Evolutionary conservation across 2,113 vertebrate genomes (phyloP), one percentile per base, ranked within the genome.

Genomic region (Calyptommatus sinebrachiatus): DNA sequence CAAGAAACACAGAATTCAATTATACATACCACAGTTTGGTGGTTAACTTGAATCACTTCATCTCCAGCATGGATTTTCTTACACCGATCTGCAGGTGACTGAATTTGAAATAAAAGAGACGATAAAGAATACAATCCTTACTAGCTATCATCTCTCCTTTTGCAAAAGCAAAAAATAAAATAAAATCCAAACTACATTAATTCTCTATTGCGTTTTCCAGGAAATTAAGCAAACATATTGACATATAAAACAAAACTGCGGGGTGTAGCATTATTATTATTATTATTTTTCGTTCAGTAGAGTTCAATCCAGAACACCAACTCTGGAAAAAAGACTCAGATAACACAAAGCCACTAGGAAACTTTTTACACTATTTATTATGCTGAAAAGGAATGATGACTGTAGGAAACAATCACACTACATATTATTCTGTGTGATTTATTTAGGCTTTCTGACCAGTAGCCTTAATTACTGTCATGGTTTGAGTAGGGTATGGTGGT

Each of bases 1-100:
- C 92, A 93, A 92, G 74, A 87, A 92, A 95, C 92, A 94, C 85
- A 92, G 92, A 95, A 95, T 79, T 89, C 91, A 94, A 79, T 91
- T 88, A 95, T 96, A 96, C 96, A 94, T 95, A 96, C 96, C 95
- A 96, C 96, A 94, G 96, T 96, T 94, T 96, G 96, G 94, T 92
- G 95, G 89, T 96, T 96, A 92, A 96, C 96, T 95, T 96, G 96
- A 92, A 96, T 96, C 89, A 94, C 95, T 97, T 93, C 94, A 97
- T 98, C 97, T 22, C 97, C 97, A 82, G 97, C 97, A 91, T 98
- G 97, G 93, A 98, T 98, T 96, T 98, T 98, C 96, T 98, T 98
- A 92, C 97, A 98, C 78, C 96, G 96, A 93, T 98, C 97, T 88
- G 97, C 97, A 90, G 97, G 96, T 95, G 97, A 98, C 97, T 98